Base-by-base conservation (phyloP, 2,113 vertebrate species). In the Rhabdornis inornatus region DNA sequence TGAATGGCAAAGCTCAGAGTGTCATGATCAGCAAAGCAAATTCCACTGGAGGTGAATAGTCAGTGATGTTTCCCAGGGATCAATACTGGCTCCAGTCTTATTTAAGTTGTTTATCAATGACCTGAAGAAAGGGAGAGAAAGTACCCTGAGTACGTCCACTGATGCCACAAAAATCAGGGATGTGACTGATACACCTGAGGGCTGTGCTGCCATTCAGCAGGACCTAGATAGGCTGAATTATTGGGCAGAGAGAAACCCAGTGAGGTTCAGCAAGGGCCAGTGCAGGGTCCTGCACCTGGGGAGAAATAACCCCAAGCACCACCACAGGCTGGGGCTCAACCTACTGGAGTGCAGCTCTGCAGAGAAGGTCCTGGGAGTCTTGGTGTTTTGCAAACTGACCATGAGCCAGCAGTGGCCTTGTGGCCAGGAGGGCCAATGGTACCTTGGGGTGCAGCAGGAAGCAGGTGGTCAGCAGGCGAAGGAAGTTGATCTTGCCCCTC, bases 141-240 rank as follows among this genome's bases (percentile, higher is more conserved):
- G 19, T 8, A 60, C 9, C 19, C 23, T 52, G 10, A 74, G 28
- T 23, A 52, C 1, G 1, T 59, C 59, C 7, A 3, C 4, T n/a
- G 28, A 6, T 30, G 25, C 8, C 39, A 30, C 10, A 27, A 28
- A 52, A n/a, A 2, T 66, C 2, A 0, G 7, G 42, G 4, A 3
- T 28, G 13, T 17, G 18, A 8, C 13, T 28, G 17, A n/a, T 22
- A 35, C n/a, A 40, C 30, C 35, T 31, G 35, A 49, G 15, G 11
- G 6, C 3, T 79, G 13, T 9, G 30, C 13, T 56, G 11, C 40
- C 21, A 30, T 31, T 56, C 40, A 71, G 9, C 25, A 24, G n/a
- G 30, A 79, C 20, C 8, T 47, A 11, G 19, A 55, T 3, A 25
- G 20, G 11, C 30, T 55, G 17, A 27, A 40, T 8, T 27, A 3